Percentiles rank a stretch among this genome's conserved stretches.
These are phyloP conservation scores for Lithophane ornitopus DNA, from an alignment of 2,888 invertebrate species.

Conservation along the genomic window DNA sequence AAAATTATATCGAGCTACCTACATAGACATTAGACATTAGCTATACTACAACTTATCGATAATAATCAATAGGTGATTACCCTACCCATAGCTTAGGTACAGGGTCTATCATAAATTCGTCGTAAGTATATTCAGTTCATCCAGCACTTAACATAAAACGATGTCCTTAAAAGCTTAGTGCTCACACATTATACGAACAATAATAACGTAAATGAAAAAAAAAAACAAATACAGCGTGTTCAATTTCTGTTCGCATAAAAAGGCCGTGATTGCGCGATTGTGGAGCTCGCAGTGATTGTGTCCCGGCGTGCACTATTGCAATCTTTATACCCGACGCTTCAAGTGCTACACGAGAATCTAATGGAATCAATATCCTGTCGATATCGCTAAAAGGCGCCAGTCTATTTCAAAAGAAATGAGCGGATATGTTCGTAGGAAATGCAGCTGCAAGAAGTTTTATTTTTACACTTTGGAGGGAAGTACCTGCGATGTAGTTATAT, in stretches of 20 bases:
- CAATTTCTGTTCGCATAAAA: slow-evolving; percentile 48
- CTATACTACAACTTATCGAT: not conserved
- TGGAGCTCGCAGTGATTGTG: slow-evolving; percentile 47
- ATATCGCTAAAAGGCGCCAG: slow-evolving; percentile 39
- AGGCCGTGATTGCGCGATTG: slow-evolving; percentile 49
- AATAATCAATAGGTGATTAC: not conserved
- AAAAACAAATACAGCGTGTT: slow-evolving; percentile 12
- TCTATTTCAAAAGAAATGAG: slow-evolving; percentile 55
- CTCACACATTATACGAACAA: slow-evolving; percentile 13
- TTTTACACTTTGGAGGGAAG: slow-evolving; percentile 25
- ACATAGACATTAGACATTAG: not conserved
- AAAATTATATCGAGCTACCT: not conserved
- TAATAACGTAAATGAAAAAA: slow-evolving; percentile 23
- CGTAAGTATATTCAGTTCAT: not conserved
- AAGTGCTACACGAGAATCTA: slow-evolving; percentile 51
- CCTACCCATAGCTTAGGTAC: not conserved
- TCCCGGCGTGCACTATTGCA: slow-evolving; percentile 55
- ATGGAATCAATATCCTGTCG: slow-evolving; percentile 60
- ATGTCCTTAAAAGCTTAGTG: not conserved
- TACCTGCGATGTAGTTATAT: slow-evolving; percentile 41
- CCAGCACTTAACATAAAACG: slow-evolving; percentile 7
- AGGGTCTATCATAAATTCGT: not conserved
- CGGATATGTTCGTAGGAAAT: slow-evolving; percentile 18
- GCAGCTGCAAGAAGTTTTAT: slow-evolving; percentile 10
- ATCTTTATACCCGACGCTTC: slow-evolving; percentile 45